A percentile compares a stretch with the other conserved stretches of the same genome.
Evolutionary conservation across 2,113 vertebrate species (phyloP).

Genomic region (Telmatochromis brichardi): DNA sequence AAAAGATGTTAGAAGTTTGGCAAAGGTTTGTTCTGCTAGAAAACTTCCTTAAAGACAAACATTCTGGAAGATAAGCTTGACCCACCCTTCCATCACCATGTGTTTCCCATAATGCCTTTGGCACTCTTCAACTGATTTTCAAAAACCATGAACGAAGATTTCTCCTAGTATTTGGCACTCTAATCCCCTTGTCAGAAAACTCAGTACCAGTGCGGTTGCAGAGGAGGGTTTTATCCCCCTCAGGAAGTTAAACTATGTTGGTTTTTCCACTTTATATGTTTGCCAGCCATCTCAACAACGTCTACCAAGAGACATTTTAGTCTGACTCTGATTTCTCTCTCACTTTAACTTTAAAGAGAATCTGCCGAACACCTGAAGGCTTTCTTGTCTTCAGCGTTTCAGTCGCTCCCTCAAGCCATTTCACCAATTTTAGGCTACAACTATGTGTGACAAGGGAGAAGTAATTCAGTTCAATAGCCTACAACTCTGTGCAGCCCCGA

Average conservation of each 20-base stretch:
- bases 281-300: background rate
- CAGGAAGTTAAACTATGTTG: background rate
- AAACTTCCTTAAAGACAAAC: background rate
- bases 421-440: background rate
- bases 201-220: background rate
- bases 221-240: background rate
- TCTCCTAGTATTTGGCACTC: background rate
- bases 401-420: background rate
- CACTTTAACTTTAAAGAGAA: background rate
- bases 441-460: background rate
- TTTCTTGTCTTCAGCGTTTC: background rate
- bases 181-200: background rate
- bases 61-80: background rate
- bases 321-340: background rate
- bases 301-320: background rate
- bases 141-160: background rate
- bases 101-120: background rate
- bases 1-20: background rate
- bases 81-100: background rate
- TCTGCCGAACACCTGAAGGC: background rate
- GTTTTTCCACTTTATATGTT: background rate
- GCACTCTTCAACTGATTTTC: background rate
- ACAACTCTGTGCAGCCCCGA: background rate
- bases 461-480: background rate
- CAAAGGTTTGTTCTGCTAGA: background rate